Evolutionary conservation across 2,888 invertebrate species (phyloP).

Genomic region (Melolontha melolontha): DNA sequence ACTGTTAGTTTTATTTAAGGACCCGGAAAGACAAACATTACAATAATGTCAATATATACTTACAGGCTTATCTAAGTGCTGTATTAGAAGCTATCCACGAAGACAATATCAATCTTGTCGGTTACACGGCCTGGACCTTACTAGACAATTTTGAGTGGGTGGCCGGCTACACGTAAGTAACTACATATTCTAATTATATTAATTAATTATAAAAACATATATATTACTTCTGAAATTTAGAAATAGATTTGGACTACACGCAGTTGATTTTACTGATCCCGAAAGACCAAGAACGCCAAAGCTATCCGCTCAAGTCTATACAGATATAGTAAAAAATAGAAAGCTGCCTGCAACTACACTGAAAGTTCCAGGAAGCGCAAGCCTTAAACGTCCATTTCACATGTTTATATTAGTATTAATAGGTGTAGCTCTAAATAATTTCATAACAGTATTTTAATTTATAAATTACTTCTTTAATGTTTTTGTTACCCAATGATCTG

Average conservation of each 20-base stretch:
- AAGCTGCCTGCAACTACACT: slow-evolving; percentile 19
- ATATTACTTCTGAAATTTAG: neutral
- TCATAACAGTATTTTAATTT: no score
- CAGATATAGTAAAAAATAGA: slow-evolving; percentile 65
- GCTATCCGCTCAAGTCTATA: slow-evolving; percentile 70
- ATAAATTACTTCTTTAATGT: no score
- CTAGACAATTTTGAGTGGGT: slow-evolving; percentile 85
- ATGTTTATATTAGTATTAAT: neutral
- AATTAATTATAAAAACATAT: no score
- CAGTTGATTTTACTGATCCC: slow-evolving; percentile 70
- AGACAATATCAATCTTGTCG: slow-evolving; percentile 70
- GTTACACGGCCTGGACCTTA: slow-evolving; percentile 80
- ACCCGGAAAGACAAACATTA: no score
- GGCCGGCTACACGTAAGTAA: slow-evolving; percentile 74
- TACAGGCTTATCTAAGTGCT: slow-evolving; percentile 62
- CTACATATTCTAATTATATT: no score
- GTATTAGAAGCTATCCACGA: slow-evolving; percentile 66
- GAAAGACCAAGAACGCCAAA: slow-evolving; percentile 71
- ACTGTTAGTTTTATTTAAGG: no score
- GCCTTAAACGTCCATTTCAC: neutral
- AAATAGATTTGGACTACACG: slow-evolving; percentile 72
- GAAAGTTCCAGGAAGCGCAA: slow-evolving; percentile 40
- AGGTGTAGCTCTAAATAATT: neutral
- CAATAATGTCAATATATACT: no score
- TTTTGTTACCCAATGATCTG: no score